Base-by-base conservation (phyloP, 1,140 invertebrate genomes). In the Liolophura sinensis region DNA sequence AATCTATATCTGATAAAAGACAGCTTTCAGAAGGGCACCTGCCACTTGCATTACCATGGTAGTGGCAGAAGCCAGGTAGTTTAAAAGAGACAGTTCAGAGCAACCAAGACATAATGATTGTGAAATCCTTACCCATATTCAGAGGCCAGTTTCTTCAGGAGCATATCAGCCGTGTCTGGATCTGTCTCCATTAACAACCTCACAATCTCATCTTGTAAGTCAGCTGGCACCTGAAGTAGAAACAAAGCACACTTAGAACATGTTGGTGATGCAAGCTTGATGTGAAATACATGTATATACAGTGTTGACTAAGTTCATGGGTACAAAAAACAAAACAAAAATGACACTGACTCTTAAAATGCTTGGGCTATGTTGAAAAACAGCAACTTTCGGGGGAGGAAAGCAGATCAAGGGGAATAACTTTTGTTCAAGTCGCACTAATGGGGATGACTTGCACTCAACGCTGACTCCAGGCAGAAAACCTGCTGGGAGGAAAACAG, bases 151-250 rank as follows among this genome's bases (percentile, higher is more conserved):
- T 75, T 86, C 82, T 84, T 78, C 65, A 92, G 84, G 54, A 92
- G 82, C 54, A 87, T 82, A 83, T 94, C 91, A 51, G 95, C 85
- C 52, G 89, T 89, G 48, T 91, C 90, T 56, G 94, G 93, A 82
- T 92, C 89, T 24, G 87, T 89, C 77, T 95, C 93, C 84, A 94
- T 89, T 84, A 95, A 89, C 74, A 93, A 89, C 12, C 92, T 86
- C 80, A 95, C 94, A 20, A 94, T 88, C 76, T 95, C 92, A 79
- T 96, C 92, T 62, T 95, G 82, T 25, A 94, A 81, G 69, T 93
- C 92, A 6, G 92, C 89, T 16, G 92, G 88, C 55, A 95, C 80
- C 86, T 88, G 74, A n/a, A 75, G 71, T 54, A 60, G 5, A 6
- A 27, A 64, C 59, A 46, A 51, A 25, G 52, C 9, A 40, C 31